Evolutionary conservation across 1,140 invertebrate species (phyloP).

Genomic region (Hydropsyche tenuis): DNA sequence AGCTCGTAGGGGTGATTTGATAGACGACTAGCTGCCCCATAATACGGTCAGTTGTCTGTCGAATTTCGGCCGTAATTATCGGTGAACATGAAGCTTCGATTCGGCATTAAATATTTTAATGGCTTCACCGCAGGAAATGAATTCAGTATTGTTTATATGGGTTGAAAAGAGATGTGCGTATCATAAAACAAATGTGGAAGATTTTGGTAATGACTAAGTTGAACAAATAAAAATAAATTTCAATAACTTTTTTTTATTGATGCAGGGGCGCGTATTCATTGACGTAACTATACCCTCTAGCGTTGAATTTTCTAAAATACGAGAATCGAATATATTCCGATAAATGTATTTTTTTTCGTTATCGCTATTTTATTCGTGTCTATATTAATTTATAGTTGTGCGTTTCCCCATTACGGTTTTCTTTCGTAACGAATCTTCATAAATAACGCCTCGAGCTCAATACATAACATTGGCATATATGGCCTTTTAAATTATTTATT

Average conservation of each 20-base stretch:
- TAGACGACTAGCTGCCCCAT: background rate
- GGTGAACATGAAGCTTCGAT: constrained; percentile 38
- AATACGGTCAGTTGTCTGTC: constrained; percentile 18
- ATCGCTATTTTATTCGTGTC: constrained; percentile 7
- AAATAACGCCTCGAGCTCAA: constrained; percentile 18
- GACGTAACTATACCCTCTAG: too few species aligned
- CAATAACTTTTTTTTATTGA: constrained; percentile 2
- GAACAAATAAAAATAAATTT: constrained; percentile 5
- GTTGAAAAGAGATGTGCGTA: background rate
- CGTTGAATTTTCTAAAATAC: background rate
- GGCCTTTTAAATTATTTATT: constrained; percentile 23
- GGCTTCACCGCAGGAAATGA: constrained; percentile 39
- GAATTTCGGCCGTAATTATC: constrained; percentile 46
- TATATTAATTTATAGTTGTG: background rate
- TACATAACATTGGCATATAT: constrained; percentile 15
- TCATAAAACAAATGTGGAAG: too few species aligned
- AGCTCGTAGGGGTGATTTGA: too few species aligned
- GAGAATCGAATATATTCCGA: too few species aligned
- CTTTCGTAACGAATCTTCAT: constrained; percentile 11
- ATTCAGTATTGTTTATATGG: constrained; percentile 32
- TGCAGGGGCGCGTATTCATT: background rate
- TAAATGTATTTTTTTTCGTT: background rate
- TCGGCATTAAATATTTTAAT: constrained; percentile 41
- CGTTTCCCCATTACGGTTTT: constrained; percentile 5
- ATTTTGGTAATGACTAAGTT: too few species aligned